Evolutionary conservation across 30 jellyfish, hydroid and myxozoan species (phyloP), one percentile per base, ranked within the genome.

Genomic region (Nemopilema nomurai): DNA sequence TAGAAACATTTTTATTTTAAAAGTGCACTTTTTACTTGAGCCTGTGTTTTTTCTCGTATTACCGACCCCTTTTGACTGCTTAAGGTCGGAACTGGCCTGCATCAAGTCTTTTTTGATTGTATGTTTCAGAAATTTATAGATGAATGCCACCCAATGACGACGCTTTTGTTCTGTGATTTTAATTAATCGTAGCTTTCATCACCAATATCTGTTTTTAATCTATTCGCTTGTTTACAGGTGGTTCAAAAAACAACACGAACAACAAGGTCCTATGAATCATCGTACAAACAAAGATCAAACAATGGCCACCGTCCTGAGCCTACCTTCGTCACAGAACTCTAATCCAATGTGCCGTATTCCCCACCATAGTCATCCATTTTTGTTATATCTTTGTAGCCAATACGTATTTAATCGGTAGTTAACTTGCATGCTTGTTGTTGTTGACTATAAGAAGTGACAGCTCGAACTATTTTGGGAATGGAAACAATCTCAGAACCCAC

Each of bases 251-350:
- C 87, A 57, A 77, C 87, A 29, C 53, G 51, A 62, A 77, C 87
- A 62, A 77, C 87, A 66, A 30, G 78, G 29, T 25, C 87, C 18
- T 62, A 77, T 21, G 87, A 77, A 16, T 50, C 87, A 52, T n/a
- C 65, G 65, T 75, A 28, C 23, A 77, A 29, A 20, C 32, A 21
- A 64, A 77, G 69, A 29, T 23, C 32, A n/a, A 50, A 66, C 76
- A 67, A 67, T 23, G 76, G 76, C 9, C 31, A 62, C 65, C 71
- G 69, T 21, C 62, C 85, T 18, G 86, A 83, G 67, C 91, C 91
- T 18, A 69, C 86, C 3, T 83, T 83, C 68, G 91, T 83, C 80
- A 83, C 91, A 4, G 91, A 83, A 51, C 24, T 83, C 16, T 83
- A 66, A 83, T n/a, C 62, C 18, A 7, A 19, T 41, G 57, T 6